phyloP scores from a whole-genome alignment of 2,113 vertebrate species.

The Micronycteris hirsuta region DNA sequence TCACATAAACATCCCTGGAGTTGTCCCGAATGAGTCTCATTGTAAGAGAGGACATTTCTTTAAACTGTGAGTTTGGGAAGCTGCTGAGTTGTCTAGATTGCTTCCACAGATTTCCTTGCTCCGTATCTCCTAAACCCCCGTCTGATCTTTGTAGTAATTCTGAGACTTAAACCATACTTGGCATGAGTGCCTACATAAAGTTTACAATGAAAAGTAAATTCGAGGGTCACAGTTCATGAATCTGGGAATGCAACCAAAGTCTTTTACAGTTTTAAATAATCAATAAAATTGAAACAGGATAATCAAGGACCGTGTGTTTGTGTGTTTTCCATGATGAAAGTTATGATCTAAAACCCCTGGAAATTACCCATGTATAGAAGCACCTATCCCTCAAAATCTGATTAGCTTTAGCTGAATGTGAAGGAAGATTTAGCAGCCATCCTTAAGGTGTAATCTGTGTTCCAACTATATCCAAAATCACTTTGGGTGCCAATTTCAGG shows the following conservation, averaged over 20 bases:
- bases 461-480: not conserved
- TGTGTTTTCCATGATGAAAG: not conserved
- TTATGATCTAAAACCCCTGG: not conserved
- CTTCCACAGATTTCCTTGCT: not conserved
- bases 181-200: not conserved
- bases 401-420: not conserved
- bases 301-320: not conserved
- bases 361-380: not conserved
- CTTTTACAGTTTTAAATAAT: slow-evolving; percentile 17
- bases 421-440: not conserved
- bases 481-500: not conserved
- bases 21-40: not conserved
- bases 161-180: not conserved
- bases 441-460: not conserved
- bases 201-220: not conserved
- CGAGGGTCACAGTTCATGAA: not conserved
- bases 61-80: not conserved
- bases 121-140: not conserved
- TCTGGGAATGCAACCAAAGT: not conserved
- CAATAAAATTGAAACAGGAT: not conserved
- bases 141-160: not conserved
- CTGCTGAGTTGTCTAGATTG: not conserved
- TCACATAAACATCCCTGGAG: not conserved
- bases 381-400: not conserved
- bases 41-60: not conserved